Evolutionary conservation across 2,888 invertebrate genomes (phyloP), one percentile per base, ranked within the genome.

Genomic region (Malthinus flaveolus): DNA sequence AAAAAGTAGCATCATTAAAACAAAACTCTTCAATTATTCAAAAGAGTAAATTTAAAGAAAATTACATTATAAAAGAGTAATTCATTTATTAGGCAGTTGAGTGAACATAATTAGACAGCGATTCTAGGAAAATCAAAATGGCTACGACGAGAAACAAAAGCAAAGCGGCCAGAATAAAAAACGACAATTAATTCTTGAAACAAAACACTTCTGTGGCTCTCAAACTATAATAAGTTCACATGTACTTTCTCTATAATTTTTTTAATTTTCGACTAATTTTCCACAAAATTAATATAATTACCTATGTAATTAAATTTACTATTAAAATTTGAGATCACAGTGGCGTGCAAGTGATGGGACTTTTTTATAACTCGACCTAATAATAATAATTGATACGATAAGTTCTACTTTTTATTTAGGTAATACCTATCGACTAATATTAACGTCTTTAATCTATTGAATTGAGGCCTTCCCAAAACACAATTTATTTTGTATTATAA

Each of bases 91-190:
- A 72, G 73, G 72, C 75, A 74, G 73, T 71, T 72, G 70, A 73
- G 66, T 71, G 67, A 66, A 68, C 66, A 69, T 75, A 76, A 75
- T 75, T 75, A 74, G 74, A 72, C 72, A 72, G 72, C 74, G 70
- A 74, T 75, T 75, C 74, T 68, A 67, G 68, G 72, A 75, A 76
- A 76, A 76, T 75, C 76, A 76, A 76, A 76, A 76, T 75, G 76
- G 75, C 75, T 72, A 70, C 74, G 70, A 69, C 62, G 70, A 68
- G 68, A 70, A 70, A 71, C 68, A 71, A 70, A 75, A 71, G 67
- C 67, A 71, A 71, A 73, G 67, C 71, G 69, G 66, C 65, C 63
- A 57, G 69, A 70, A 69, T 70, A 71, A 75, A 75, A 73, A 73
- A 71, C 71, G 73, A 75, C 74, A 75, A 76, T 76, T 76, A 76